Base-by-base conservation (phyloP, 2,888 invertebrate species). In the Glaucopsyche alexis region DNA sequence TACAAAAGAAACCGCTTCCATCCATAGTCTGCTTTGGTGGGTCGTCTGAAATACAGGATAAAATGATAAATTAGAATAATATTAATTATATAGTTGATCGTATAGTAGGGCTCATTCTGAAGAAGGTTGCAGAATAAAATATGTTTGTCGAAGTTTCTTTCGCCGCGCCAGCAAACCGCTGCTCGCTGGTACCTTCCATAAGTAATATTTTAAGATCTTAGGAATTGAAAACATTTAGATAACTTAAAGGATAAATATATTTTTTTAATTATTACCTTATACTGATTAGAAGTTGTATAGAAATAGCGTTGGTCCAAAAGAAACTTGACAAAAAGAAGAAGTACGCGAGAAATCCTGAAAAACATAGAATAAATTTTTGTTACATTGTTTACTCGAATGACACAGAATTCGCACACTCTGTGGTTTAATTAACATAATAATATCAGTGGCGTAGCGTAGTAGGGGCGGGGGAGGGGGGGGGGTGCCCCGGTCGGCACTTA, bases 221-320 rank as follows among this genome's bases (percentile, higher is more conserved):
- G 29, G 29, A 29, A 29, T 29, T 29, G 29, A 29, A 29, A 29
- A 2, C 29, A 29, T 29, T 29, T 2, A 29, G 29, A 29, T 29
- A 3, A n/a, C n/a, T n/a, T n/a, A n/a, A n/a, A n/a, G n/a, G n/a
- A n/a, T 29, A 29, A 29, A 29, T 29, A 29, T 29, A 29, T 29
- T 6, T 42, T 42, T 42, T n/a, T n/a, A 50, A 50, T 16, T 66
- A 52, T 93, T 85, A 96, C 96, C 94, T 94, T 50, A 94, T 94
- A 60, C 89, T 91, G 80, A 93, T 87, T 88, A 95, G 93, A 65
- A 96, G 93, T 81, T 96, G 95, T 81, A 95, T 94, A 2, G 95
- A 93, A 72, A 95, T 94, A 14, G 95, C 88, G 81, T 95, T 95
- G 74, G 95, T 84, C 96, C 96, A 96, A 81, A 95, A 95, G 83